Evolutionary conservation across 64 coral and sea anemone species (phyloP).

Genomic region (Stichodactyla mertensii): DNA sequence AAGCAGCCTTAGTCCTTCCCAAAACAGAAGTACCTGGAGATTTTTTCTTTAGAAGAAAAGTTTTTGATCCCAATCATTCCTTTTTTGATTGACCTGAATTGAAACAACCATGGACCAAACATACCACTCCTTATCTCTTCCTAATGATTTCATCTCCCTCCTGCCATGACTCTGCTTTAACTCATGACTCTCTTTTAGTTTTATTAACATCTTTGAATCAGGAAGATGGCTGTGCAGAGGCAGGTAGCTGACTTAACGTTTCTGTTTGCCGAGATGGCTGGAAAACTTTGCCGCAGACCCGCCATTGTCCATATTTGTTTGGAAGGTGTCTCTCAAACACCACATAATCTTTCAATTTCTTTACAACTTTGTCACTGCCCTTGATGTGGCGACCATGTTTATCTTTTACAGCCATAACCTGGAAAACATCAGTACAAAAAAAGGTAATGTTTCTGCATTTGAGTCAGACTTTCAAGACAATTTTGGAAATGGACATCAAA

Average conservation of each 20-base stretch:
- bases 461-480: no score
- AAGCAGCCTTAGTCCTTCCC: no score
- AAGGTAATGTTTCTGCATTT: neutral
- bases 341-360: constrained; percentile 74
- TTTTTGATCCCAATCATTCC: no score
- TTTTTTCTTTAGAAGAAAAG: no score
- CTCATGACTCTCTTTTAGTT: neutral
- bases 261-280: constrained; percentile 17
- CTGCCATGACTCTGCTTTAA: neutral
- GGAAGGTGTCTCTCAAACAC: constrained; percentile 78
- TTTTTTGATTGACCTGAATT: no score
- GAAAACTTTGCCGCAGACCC: constrained; percentile 80
- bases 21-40: no score
- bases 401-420: constrained; percentile 85
- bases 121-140: no score
- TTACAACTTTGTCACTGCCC: constrained; percentile 78
- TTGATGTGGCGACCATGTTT: constrained; percentile 66
- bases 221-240: constrained; percentile 15
- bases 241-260: constrained; percentile 20
- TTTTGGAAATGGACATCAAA: no score
- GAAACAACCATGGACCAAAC: no score
- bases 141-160: no score
- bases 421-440: neutral
- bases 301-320: constrained; percentile 72
- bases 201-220: neutral